Evolutionary conservation across 2,797 vertebrate genomes (phyloP), one percentile per base, ranked within the genome.

Genomic region (Carcharodon carcharias): DNA sequence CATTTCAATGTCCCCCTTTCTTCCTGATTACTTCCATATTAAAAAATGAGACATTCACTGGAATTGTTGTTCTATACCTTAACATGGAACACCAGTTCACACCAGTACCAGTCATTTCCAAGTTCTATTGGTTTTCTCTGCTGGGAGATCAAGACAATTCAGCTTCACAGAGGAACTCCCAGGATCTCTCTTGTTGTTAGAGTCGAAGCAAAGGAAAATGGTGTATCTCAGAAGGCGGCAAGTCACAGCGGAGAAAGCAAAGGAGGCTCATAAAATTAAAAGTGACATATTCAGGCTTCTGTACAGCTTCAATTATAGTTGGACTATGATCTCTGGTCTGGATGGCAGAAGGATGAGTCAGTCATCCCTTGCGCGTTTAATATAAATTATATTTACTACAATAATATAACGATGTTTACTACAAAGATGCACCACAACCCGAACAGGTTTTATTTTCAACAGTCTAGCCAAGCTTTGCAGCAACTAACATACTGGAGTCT

Each of bases 361-460:
- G 94, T 95, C 67, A 73, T 73, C 69, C 56, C 61, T 21, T 95
- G 18, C 71, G 63, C 67, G 45, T 50, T 95, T 95, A 71, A 28
- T 71, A 95, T 95, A 54, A 94, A 71, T 71, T 69, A 31, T 71
- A 28, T 50, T 95, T 95, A 45, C 18, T 95, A 28, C 65, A 50
- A 95, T 61, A 69, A 61, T 21, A 54, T 63, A 95, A 71, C 67
- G 28, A 18, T 71, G 28, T 69, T 92, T 63, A 92, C 89, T 71
- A 73, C 65, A 50, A 95, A 54, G 40, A 21, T 69, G 61, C 14
- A 54, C 40, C 14, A 31, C 40, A 95, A 45, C 92, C 58, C 54
- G 93, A 21, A 93, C 91, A 93, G 91, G 23, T 95, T 95, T 95
- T 71, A 95, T 56, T 95, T 50, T 26, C 67, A 95, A 73, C 40